Evolutionary conservation across 2,113 vertebrate species (phyloP), one percentile per base, ranked within the genome.

Genomic region (Psilopsiagon aymara): DNA sequence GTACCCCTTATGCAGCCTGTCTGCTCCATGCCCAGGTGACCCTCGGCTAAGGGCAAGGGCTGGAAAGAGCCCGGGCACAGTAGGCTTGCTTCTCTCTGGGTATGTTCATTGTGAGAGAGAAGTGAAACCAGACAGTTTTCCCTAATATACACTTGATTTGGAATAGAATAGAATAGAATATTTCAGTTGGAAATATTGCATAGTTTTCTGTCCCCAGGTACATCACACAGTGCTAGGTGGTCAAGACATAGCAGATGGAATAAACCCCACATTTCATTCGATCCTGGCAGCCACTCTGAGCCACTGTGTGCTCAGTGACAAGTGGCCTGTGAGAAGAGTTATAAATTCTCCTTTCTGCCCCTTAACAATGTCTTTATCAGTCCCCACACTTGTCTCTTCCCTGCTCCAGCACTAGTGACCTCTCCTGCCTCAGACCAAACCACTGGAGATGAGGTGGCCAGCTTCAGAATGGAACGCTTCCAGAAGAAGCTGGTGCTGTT

Each of bases 181-280:
- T 53, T 39, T 60, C 44, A 29, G 13, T 15, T 71, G 18, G 29
- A 81, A 39, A n/a, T 55, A 9, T 1, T n/a, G 47, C 33, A 12
- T 24, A 44, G 13, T 57, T 62, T 57, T 87, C 43, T 64, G 6
- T 69, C 35, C 60, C 44, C 28, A 47, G 2, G 39, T 29, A 33
- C 5, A 14, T 23, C 0, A 0, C 11, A 21, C 13, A 23, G 23
- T 9, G 19, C 37, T 53, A 47, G 39, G 35, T 51, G 60, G 39
- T 51, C 47, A 51, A 52, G n/a, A n/a, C 13, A 6, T 10, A 43
- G 23, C 9, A 66, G 52, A 19, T 0, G 2, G 52, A 79, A 39
- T 15, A 74, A 86, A 84, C 2, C 6, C 12, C 1, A 0, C 1
- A 0, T 37, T 75, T 52, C 41, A 24, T 69, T 74, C 43, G 35